A percentile compares a stretch with the other conserved stretches of the same genome.
These are phyloP conservation scores for Thera obeliscata DNA, from an alignment of 2,888 invertebrate genomes.

Conservation along the genomic window DNA sequence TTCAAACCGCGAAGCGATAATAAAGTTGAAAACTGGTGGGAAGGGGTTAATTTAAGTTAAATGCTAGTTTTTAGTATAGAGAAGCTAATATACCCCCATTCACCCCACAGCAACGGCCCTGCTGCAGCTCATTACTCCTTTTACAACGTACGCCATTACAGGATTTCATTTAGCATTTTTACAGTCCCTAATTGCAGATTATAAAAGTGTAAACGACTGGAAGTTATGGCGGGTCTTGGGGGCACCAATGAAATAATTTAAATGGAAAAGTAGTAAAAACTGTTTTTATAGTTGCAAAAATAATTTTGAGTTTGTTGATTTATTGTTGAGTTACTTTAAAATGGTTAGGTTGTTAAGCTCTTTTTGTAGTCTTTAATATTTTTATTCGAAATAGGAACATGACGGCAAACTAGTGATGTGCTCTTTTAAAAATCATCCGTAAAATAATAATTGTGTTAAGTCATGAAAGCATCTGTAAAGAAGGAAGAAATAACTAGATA, in stretches of 20 bases:
- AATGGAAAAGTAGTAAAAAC: slow-evolving; percentile 40
- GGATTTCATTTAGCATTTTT: slow-evolving; percentile 79
- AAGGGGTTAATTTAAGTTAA: no score
- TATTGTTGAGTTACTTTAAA: neutral
- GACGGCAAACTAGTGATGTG: neutral
- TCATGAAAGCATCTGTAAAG: neutral
- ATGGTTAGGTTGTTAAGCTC: neutral
- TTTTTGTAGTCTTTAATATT: neutral
- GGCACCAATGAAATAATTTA: slow-evolving; percentile 51
- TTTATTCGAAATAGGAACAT: neutral
- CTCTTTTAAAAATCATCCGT: neutral
- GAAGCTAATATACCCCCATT: neutral
- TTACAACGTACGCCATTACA: slow-evolving; percentile 72
- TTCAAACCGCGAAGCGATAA: no score
- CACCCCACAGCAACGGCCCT: slow-evolving; percentile 53
- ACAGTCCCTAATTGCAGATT: slow-evolving; percentile 82
- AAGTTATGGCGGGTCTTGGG: slow-evolving; percentile 51
- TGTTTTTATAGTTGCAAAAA: slow-evolving; percentile 44
- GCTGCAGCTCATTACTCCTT: slow-evolving; percentile 56
- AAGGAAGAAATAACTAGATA: neutral
- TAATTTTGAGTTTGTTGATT: slow-evolving; percentile 25
- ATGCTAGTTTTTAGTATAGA: no score
- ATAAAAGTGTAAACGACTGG: slow-evolving; percentile 70
- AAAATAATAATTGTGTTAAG: neutral
- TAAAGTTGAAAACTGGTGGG: no score